Base-by-base conservation (phyloP, 2,113 vertebrate species). In the Tympanuchus pallidicinctus region DNA sequence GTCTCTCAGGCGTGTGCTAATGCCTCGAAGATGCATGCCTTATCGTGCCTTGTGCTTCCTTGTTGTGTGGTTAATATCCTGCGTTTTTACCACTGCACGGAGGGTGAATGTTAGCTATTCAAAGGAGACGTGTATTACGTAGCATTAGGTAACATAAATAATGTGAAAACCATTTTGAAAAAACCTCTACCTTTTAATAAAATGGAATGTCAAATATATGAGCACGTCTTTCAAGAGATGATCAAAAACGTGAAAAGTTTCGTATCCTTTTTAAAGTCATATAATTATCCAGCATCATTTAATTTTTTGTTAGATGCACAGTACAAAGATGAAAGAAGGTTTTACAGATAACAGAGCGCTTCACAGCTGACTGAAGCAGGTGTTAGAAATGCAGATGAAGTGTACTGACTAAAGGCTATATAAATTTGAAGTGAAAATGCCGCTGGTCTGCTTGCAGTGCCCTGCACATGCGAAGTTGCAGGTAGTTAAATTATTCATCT, bases 351-450 rank as follows among this genome's bases (percentile, higher is more conserved):
- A 95, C 96, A 96, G 96, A 96, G 82, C 95, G 91, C 97, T 98
- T 98, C 98, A 98, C 97, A 98, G 98, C 97, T 83, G 96, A 98
- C 98, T 98, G 98, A 98, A 98, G 98, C 98, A 99, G 98, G 98
- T 99, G 99, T 99, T 99, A 98, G 98, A 99, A 99, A 99, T 99
- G 98, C 98, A 99, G 99, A 99, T 99, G 98, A 99, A 98, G 98
- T 94, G 74, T 97, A 93, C 93, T 99, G 99, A 99, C 99, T 99
- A 99, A 99, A 99, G 99, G 98, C 98, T 98, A 96, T 98, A 99
- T 98, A 99, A 99, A 99, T 99, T 98, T 98, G 98, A 99, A 99
- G 98, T 99, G 99, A 99, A 99, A 99, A 99, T 97, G 97, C 98
- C 98, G 97, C 96, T 98, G 98, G 98, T 98, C 97, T 98, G 94